These are phyloP conservation scores for Mesorhabditis belari DNA, from an alignment of 2,888 invertebrate species.

Conservation along the genomic window DNA sequence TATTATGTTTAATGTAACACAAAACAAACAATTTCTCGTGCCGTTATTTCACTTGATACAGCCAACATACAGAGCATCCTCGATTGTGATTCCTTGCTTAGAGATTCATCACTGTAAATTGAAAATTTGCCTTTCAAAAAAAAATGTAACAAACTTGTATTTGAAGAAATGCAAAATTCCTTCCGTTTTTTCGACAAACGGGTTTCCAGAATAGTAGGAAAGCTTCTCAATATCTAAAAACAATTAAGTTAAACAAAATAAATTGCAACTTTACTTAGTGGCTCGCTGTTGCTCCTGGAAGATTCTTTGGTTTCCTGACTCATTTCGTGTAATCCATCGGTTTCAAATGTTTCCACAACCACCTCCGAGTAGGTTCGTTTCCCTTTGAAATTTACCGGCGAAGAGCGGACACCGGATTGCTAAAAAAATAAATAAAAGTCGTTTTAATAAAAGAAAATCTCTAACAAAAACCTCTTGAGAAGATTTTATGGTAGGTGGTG, in stretches of 20 bases:
- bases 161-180: conserved; percentile 94
- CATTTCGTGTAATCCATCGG: conserved; percentile 12
- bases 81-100: conserved; percentile 60
- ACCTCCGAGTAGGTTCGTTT: conserved; percentile 44
- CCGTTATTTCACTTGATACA: conserved; percentile 82
- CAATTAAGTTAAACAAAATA: not conserved
- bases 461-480: not conserved
- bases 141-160: conserved; percentile 70
- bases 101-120: conserved; percentile 17
- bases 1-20: not conserved
- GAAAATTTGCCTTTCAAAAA: not conserved
- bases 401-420: not conserved
- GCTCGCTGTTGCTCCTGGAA: conserved; percentile 4
- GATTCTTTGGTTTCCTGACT: conserved; percentile 7
- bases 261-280: not conserved
- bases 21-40: conserved; percentile 68
- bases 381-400: conserved; percentile 19
- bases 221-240: conserved; percentile 40
- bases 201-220: conserved; percentile 80
- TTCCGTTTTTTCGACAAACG: conserved; percentile 88
- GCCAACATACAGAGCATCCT: conserved; percentile 80
- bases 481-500: not conserved
- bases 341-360: conserved; percentile 36
- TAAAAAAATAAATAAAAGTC: too few relatives aligned
- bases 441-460: not conserved